Base-by-base conservation (phyloP, 2,797 vertebrate species). In the Rhynchonycteris naso region DNA sequence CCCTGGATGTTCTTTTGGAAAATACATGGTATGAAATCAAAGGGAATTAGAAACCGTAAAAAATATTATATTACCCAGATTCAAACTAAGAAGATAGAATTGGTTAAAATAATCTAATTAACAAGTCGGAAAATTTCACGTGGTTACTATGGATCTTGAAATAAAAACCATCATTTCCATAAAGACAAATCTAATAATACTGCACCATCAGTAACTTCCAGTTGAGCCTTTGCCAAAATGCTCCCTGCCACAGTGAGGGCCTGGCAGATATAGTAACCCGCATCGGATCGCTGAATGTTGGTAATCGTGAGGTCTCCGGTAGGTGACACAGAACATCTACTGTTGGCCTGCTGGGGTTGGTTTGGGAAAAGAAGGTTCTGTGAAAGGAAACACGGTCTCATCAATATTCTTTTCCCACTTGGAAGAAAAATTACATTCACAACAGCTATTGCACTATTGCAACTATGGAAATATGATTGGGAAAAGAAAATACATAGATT, bases 181-280 rank as follows among this genome's bases (percentile, higher is more conserved):
- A 52, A 5, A 90, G 58, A 94, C 9, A 84, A 79, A 88, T 79
- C 6, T 63, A 92, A 80, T 26, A 79, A 90, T 88, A 76, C 97
- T 99, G 99, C 98, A 99, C 99, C 99, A 98, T 99, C 99, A 98
- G 99, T 99, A 98, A 99, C 99, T 98, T 99, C 99, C 98, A 99
- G 98, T 97, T 99, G 99, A 97, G 99, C 99, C 97, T 99, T 99
- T 98, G 99, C 99, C 96, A 99, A 99, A 97, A 99, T 99, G 97
- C 99, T 99, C 97, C 99, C 99, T 74, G 99, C 99, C 96, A 99
- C 99, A 1, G 99, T 99, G 96, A 99, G 98, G 3, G 99, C 99
- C 98, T 99, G 99, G 98, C 99, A 99, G 98, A 99, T 99, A 97
- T 99, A 99, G 98, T 99, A 99, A 79, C 99, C 99, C 0, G 99